A percentile compares a stretch with the other conserved stretches of the same genome.
These are phyloP conservation scores for Pterobdella sp. DNA, from an alignment of 2,888 invertebrate species.

Conservation along the genomic window DNA sequence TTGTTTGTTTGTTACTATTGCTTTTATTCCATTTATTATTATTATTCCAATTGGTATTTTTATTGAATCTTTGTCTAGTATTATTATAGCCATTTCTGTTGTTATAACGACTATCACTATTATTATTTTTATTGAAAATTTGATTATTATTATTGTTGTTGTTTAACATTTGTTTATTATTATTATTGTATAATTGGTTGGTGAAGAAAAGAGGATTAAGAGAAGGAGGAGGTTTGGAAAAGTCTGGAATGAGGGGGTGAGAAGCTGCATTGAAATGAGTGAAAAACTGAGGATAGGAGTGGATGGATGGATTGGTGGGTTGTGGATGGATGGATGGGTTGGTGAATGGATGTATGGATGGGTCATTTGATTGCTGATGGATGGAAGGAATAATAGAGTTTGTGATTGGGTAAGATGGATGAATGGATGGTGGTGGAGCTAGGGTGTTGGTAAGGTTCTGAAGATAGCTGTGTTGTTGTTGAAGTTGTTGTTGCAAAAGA, in stretches of 20 bases:
- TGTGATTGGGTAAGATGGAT: neutral
- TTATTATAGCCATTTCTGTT: too few relatives aligned
- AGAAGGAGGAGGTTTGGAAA: slow-evolving; percentile 18
- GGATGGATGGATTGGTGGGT: neutral
- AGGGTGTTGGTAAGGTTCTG: neutral
- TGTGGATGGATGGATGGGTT: too few relatives aligned
- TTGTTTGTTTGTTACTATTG: neutral
- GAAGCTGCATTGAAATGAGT: neutral
- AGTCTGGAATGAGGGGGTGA: neutral
- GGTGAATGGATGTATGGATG: neutral
- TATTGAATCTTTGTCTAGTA: too few relatives aligned
- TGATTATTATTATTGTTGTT: neutral
- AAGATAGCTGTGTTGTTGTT: neutral
- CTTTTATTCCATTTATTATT: neutral
- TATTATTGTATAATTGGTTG: neutral
- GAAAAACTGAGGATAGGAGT: neutral
- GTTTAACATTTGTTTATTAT: neutral
- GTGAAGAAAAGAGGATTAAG: neutral
- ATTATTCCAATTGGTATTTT: too few relatives aligned
- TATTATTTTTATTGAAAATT: neutral
- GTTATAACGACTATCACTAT: neutral
- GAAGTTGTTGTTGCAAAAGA: neutral
- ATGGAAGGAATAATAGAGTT: neutral
- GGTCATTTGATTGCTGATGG: neutral
- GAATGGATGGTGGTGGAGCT: neutral